These are phyloP conservation scores for Coremacera marginata DNA, from an alignment of 2,888 invertebrate genomes.

Conservation along the genomic window DNA sequence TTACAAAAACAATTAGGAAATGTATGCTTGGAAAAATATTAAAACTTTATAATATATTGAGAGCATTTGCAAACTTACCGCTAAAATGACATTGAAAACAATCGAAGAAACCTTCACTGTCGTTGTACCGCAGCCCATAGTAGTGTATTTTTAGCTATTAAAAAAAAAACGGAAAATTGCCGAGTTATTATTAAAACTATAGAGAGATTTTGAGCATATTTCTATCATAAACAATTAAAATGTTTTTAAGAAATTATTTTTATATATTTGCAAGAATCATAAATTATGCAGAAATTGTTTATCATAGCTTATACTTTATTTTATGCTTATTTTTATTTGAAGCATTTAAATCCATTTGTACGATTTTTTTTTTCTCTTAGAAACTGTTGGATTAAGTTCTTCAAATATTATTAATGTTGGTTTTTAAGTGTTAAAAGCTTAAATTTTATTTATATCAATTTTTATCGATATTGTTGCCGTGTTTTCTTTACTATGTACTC, in stretches of 20 bases:
- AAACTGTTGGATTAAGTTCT: too few relatives aligned
- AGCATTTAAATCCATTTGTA: background rate
- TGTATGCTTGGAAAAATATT: background rate
- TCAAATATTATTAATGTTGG: too few relatives aligned
- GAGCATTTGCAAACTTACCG: conserved; percentile 56
- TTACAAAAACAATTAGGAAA: background rate
- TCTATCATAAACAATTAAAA: too few relatives aligned
- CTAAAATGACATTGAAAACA: conserved; percentile 59
- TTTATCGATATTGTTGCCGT: too few relatives aligned
- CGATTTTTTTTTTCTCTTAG: too few relatives aligned
- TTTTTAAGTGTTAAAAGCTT: too few relatives aligned
- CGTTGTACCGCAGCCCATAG: conserved; percentile 62
- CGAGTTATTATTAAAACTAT: too few relatives aligned
- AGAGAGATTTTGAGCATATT: too few relatives aligned
- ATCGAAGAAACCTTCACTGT: conserved; percentile 60
- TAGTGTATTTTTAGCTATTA: conserved; percentile 38
- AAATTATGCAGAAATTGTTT: conserved; percentile 8
- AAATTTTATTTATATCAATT: too few relatives aligned
- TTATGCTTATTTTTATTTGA: conserved; percentile 24
- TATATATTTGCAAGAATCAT: background rate
- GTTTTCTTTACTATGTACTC: too few relatives aligned
- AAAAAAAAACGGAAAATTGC: conserved; percentile 28
- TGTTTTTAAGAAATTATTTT: too few relatives aligned
- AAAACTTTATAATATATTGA: background rate
- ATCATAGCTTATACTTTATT: conserved; percentile 30